phyloP scores from a whole-genome alignment of 2,888 invertebrate species.

The Ypsolopha scabrella region DNA sequence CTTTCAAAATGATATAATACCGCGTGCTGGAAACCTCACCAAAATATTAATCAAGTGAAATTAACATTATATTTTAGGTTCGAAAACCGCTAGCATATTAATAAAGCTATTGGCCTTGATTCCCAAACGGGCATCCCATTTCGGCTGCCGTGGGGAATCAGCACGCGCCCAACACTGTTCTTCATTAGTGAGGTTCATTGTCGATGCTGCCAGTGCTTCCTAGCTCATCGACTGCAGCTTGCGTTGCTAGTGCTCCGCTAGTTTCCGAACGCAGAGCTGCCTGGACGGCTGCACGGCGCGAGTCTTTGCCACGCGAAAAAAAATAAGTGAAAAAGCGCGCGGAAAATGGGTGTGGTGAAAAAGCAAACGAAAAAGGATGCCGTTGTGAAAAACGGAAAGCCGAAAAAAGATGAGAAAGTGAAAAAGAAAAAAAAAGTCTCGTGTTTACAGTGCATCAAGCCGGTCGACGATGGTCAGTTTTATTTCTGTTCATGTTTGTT shows the following conservation, averaged over 20 bases:
- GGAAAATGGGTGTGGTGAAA: slow-evolving; percentile 28
- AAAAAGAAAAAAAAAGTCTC: slow-evolving; percentile 64
- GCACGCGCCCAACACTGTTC: slow-evolving; percentile 28
- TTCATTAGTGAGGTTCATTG: slow-evolving; percentile 34
- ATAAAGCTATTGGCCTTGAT: slow-evolving; percentile 58
- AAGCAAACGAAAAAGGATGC: slow-evolving; percentile 25
- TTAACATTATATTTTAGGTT: slow-evolving; percentile 55
- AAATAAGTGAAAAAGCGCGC: slow-evolving; percentile 44
- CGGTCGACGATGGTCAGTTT: slow-evolving; percentile 42
- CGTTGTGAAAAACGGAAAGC: slow-evolving; percentile 26
- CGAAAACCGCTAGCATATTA: slow-evolving; percentile 47
- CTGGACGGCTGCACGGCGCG: slow-evolving; percentile 16
- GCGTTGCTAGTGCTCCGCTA: slow-evolving; percentile 62
- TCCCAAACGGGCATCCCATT: slow-evolving; percentile 56
- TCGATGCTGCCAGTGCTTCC: slow-evolving; percentile 46
- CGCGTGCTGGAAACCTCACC: too few species aligned
- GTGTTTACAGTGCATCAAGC: slow-evolving; percentile 66
- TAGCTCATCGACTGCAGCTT: slow-evolving; percentile 56
- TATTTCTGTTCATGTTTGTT: too few species aligned
- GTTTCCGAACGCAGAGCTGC: slow-evolving; percentile 61
- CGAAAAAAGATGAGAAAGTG: slow-evolving; percentile 50
- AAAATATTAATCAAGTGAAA: slow-evolving; percentile 18
- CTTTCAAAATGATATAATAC: too few species aligned
- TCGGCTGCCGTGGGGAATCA: slow-evolving; percentile 55
- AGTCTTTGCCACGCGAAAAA: slow-evolving; percentile 16